These are phyloP conservation scores for Eupithecia dodoneata DNA, from an alignment of 2,888 invertebrate genomes.

Conservation along the genomic window DNA sequence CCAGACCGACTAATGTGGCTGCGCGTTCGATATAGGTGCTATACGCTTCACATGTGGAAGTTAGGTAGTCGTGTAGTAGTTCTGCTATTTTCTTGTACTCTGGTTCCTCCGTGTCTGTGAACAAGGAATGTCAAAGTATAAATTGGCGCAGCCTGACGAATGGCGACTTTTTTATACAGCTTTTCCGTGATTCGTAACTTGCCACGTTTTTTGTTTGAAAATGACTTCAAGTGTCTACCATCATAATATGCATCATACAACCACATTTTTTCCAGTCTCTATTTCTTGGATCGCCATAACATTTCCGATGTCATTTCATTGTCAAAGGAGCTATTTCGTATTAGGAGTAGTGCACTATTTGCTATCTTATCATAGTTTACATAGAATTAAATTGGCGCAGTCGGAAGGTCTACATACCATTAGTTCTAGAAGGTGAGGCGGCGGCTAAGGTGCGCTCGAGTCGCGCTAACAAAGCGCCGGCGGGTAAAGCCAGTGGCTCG, in stretches of 20 bases:
- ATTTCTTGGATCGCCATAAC: background rate
- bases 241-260: background rate
- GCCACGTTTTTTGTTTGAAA: background rate
- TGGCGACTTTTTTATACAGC: background rate
- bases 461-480: constrained; percentile 87
- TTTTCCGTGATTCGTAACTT: background rate
- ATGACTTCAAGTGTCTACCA: background rate
- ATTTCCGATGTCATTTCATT: background rate
- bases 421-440: constrained; percentile 27
- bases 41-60: constrained; percentile 80
- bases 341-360: background rate
- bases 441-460: constrained; percentile 86
- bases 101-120: constrained; percentile 71
- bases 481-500: constrained; percentile 92
- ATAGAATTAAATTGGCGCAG: constrained; percentile 14
- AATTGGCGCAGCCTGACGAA: background rate
- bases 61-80: constrained; percentile 68
- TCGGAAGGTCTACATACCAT: constrained; percentile 24
- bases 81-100: constrained; percentile 76
- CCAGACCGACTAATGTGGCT: constrained; percentile 90
- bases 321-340: background rate
- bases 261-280: background rate
- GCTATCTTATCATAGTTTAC: background rate
- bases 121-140: background rate
- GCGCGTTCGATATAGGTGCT: constrained; percentile 86